These are phyloP conservation scores for Sinopyrophorus schimmeli DNA, from an alignment of 2,888 invertebrate genomes.

Conservation along the genomic window DNA sequence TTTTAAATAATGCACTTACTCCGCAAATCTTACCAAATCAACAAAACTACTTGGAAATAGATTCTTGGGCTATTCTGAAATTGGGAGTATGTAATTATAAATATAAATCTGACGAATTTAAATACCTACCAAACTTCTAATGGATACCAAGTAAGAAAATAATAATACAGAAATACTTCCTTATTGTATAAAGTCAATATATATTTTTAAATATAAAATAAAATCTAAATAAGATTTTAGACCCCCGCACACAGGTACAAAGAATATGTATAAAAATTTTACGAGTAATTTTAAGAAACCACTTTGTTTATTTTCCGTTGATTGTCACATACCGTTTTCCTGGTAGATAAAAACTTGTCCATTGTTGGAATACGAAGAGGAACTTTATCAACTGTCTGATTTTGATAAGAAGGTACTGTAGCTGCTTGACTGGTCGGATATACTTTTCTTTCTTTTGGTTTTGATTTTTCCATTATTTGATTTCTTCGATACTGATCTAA, in stretches of 20 bases:
- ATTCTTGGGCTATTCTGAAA: too few relatives aligned
- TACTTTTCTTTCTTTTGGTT: slow-evolving; percentile 37
- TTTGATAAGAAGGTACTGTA: slow-evolving; percentile 55
- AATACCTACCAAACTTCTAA: too few relatives aligned
- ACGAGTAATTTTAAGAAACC: background rate
- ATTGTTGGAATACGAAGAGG: slow-evolving; percentile 57
- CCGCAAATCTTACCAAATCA: slow-evolving; percentile 41
- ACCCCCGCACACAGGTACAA: slow-evolving; percentile 9
- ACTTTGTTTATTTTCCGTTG: slow-evolving; percentile 34
- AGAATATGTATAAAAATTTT: background rate
- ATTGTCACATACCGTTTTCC: slow-evolving; percentile 50
- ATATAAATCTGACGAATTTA: background rate
- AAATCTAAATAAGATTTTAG: slow-evolving; percentile 1
- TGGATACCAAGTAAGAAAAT: too few relatives aligned
- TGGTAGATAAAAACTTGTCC: slow-evolving; percentile 59
- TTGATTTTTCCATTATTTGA: slow-evolving; percentile 56
- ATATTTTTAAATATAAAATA: slow-evolving; percentile 3
- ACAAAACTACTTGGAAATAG: too few relatives aligned
- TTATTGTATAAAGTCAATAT: background rate
- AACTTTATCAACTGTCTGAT: slow-evolving; percentile 52
- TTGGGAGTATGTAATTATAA: too few relatives aligned
- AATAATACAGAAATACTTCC: too few relatives aligned
- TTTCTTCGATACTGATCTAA: slow-evolving; percentile 64
- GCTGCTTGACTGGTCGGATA: slow-evolving; percentile 49
- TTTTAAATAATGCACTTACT: slow-evolving; percentile 46